These are phyloP conservation scores for Ypsolopha sequella DNA, from an alignment of 2,888 invertebrate genomes.

Conservation along the genomic window DNA sequence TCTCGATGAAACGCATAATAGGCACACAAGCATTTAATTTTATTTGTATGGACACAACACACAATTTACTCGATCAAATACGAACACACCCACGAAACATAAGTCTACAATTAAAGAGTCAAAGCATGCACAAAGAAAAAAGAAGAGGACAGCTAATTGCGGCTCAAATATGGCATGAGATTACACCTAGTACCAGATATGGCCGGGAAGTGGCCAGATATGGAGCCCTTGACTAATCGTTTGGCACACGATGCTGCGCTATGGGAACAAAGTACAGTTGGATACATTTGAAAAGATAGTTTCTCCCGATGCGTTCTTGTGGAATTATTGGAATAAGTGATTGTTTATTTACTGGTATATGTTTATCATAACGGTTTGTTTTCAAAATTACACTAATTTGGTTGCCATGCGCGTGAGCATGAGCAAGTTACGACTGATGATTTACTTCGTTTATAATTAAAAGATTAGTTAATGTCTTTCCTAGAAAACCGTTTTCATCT, in stretches of 20 bases:
- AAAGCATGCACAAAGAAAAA: constrained; percentile 44
- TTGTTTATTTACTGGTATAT: too few species aligned
- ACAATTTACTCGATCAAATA: constrained; percentile 6
- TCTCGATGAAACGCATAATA: not conserved
- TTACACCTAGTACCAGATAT: constrained; percentile 48
- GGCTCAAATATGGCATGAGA: constrained; percentile 49
- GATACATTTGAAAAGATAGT: not conserved
- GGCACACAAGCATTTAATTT: not conserved
- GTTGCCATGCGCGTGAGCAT: too few species aligned
- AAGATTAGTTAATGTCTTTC: too few species aligned
- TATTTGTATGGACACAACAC: not conserved
- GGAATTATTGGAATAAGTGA: not conserved
- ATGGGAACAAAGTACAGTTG: constrained; percentile 1
- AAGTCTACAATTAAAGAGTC: constrained; percentile 36
- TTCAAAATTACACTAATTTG: too few species aligned
- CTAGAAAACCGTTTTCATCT: not conserved
- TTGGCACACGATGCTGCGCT: constrained; percentile 26
- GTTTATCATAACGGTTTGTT: too few species aligned
- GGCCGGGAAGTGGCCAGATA: constrained; percentile 31
- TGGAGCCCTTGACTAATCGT: constrained; percentile 61
- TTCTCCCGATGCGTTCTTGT: not conserved
- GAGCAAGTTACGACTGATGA: too few species aligned
- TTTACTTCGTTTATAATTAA: too few species aligned
- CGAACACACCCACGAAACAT: constrained; percentile 10
- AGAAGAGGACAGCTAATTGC: constrained; percentile 52